Evolutionary conservation across 2,888 invertebrate genomes (phyloP), one percentile per base, ranked within the genome.

Genomic region (Aspidiotus rigidus): DNA sequence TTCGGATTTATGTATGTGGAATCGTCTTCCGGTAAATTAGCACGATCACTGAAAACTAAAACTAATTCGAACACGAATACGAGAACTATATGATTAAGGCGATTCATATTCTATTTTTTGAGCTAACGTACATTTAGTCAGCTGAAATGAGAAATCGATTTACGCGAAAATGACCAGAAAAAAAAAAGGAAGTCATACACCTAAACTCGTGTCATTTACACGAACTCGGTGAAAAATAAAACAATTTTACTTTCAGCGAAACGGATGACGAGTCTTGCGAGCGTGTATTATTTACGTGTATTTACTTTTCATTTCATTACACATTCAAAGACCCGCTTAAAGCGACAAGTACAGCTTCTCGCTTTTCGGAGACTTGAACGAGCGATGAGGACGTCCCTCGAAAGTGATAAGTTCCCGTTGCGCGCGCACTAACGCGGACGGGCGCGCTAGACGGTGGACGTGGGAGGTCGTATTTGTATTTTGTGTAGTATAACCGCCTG

Each of bases 1-100:
- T 71, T 70, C 1, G 72, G 71, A 40, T 72, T 66, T 41, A 72
- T 11, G 54, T 69, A 72, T 0, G 16, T 13, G 6, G 42, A 40
- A 41, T 62, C 62, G 7, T 62, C 62, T 1, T 17, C 62, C 15
- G 69, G 44, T 15, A 13, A 16, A 49, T 56, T 42, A 7, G 42
- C 57, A 59, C 59, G 66, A 44, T 66, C 66, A 7, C 59, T n/a
- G 10, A 7, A n/a, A 3, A 66, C 40, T 15, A 49, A n/a, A 59
- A 59, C 13, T 11, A 28, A 28, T 10, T 13, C 17, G 59, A 8
- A 28, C 9, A 59, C 17, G 39, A 59, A 28, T 13, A 59, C 8
- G 7, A 59, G 9, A 17, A 59, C 16, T 13, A 17, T 7, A 11
- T 10, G 39, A 13, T 17, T 39, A 39, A 28, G n/a, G 28, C 16